Evolutionary conservation across 2,888 invertebrate species (phyloP).

Genomic region (Andricus curvator): DNA sequence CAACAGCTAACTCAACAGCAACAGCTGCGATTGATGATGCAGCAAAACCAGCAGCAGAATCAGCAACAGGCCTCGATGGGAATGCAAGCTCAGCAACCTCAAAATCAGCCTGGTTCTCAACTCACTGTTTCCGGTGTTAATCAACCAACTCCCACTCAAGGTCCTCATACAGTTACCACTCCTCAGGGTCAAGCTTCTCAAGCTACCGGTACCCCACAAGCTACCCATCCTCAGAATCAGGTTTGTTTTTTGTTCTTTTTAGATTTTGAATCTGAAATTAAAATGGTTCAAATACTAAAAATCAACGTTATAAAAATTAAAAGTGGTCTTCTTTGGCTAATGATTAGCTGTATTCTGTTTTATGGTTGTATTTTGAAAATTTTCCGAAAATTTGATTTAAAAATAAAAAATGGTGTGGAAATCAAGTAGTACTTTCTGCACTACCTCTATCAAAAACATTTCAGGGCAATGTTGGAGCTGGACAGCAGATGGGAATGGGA

Average conservation of each 20-base stretch:
- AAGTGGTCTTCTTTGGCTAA: no score
- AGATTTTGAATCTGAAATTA: not conserved
- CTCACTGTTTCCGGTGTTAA: constrained; percentile 70
- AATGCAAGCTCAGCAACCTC: constrained; percentile 72
- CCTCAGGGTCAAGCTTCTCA: constrained; percentile 68
- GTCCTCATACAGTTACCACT: constrained; percentile 72
- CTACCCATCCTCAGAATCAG: constrained; percentile 68
- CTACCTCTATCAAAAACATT: not conserved
- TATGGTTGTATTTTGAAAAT: no score
- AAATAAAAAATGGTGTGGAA: no score
- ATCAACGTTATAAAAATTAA: no score
- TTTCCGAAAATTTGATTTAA: no score
- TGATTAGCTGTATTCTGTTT: no score
- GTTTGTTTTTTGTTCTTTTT: constrained; percentile 55
- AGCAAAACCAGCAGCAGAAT: constrained; percentile 68
- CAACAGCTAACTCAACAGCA: constrained; percentile 70
- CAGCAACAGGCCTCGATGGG: constrained; percentile 75
- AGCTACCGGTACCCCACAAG: constrained; percentile 67
- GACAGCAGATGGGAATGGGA: constrained; percentile 76
- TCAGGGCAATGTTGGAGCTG: constrained; percentile 68
- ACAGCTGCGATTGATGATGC: constrained; percentile 62
- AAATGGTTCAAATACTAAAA: no score
- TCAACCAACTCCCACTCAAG: constrained; percentile 72
- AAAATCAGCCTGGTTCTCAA: constrained; percentile 68
- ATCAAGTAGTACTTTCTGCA: no score